Evolutionary conservation across 2,797 vertebrate genomes (phyloP).

Genomic region (Spea hammondii): DNA sequence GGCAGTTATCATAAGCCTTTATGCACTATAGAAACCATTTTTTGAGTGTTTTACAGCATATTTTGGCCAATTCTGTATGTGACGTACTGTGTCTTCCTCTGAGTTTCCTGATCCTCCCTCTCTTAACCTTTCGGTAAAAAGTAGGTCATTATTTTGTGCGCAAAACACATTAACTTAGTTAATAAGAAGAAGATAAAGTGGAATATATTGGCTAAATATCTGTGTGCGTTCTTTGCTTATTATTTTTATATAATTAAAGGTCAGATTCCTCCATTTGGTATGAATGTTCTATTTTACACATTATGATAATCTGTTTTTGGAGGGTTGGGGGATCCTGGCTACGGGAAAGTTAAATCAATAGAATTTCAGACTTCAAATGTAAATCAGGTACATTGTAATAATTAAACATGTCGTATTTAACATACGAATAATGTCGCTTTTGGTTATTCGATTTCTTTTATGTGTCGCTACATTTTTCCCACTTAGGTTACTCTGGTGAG

Average conservation of each 20-base stretch:
- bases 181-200: not conserved
- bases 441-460: not conserved
- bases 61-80: not conserved
- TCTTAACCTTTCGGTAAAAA: not conserved
- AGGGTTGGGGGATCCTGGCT: not conserved
- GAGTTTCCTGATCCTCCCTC: not conserved
- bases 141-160: not conserved
- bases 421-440: constrained; percentile 8
- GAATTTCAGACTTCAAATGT: not conserved
- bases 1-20: no score
- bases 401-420: constrained; percentile 17
- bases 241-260: constrained; percentile 9
- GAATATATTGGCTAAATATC: not conserved
- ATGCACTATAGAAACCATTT: no score
- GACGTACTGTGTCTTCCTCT: not conserved
- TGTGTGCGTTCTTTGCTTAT: not conserved
- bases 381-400: constrained; percentile 13
- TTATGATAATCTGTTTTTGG: not conserved
- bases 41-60: no score
- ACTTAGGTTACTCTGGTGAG: constrained; percentile 5
- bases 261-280: not conserved
- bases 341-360: not conserved
- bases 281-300: not conserved
- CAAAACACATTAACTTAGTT: not conserved
- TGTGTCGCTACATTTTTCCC: constrained; percentile 10